Percentiles rank a stretch among this genome's conserved stretches.
phyloP scores from a whole-genome alignment of 2,113 vertebrate genomes.

The Phainopepla nitens region DNA sequence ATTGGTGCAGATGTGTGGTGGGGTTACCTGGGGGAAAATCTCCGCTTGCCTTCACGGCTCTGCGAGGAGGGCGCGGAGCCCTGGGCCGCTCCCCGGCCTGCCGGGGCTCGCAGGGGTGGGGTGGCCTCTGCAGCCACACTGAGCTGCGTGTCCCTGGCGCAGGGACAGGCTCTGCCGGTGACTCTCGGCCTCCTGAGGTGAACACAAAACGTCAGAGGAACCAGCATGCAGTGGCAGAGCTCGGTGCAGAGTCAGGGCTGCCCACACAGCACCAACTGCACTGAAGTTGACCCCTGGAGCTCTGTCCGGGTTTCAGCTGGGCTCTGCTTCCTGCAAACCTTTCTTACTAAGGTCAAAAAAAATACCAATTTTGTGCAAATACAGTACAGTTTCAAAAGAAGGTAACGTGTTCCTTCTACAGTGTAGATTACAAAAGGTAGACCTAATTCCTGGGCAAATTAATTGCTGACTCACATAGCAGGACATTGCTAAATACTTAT shows the following conservation, averaged over 20 bases:
- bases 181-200: background rate
- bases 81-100: background rate
- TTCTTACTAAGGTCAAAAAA: background rate
- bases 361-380: background rate
- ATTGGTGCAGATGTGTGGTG: background rate
- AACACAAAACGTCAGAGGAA: background rate
- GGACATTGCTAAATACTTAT: background rate
- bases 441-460: background rate
- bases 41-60: background rate
- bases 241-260: background rate
- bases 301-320: background rate
- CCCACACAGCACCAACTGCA: accelerated
- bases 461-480: background rate
- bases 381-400: background rate
- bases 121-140: background rate
- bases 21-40: background rate
- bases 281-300: background rate
- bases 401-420: background rate
- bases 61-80: background rate
- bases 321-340: background rate
- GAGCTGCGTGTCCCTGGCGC: background rate
- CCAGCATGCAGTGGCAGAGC: background rate
- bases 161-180: background rate
- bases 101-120: background rate
- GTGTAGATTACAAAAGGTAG: background rate